Evolutionary conservation across 2,113 vertebrate genomes (phyloP).

Genomic region (Phyllostomus discolor): DNA sequence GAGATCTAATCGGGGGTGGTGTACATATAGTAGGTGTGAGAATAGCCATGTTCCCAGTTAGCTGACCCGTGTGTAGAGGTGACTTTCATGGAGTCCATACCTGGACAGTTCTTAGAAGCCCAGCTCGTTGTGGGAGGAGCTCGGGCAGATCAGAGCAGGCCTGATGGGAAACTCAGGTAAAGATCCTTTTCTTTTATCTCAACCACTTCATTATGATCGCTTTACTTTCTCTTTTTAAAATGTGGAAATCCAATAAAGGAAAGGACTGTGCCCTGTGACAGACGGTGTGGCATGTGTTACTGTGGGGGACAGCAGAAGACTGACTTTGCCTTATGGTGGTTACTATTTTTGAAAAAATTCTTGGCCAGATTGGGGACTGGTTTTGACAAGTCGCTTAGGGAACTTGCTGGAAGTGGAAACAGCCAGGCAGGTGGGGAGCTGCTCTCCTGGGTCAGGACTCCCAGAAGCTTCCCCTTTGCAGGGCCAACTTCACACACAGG

Average conservation of each 20-base stretch:
- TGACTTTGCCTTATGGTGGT: background rate
- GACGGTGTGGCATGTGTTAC: slow-evolving; percentile 48
- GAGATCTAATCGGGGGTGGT: background rate
- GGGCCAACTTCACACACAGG: background rate
- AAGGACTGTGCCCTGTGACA: slow-evolving; percentile 22
- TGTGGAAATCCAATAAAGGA: slow-evolving; percentile 51
- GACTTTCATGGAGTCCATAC: background rate
- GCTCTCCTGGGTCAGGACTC: background rate
- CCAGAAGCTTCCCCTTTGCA: background rate
- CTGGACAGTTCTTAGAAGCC: background rate
- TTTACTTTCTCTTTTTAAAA: slow-evolving; percentile 53
- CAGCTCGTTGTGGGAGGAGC: slow-evolving; percentile 11
- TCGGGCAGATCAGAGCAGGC: slow-evolving; percentile 32
- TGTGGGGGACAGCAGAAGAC: background rate
- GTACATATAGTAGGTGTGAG: slow-evolving; percentile 34
- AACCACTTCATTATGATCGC: slow-evolving; percentile 59
- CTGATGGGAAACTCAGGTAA: slow-evolving; percentile 69
- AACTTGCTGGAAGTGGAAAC: background rate
- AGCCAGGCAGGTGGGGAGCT: background rate
- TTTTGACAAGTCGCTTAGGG: background rate
- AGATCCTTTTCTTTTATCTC: slow-evolving; percentile 64
- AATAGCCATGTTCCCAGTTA: slow-evolving; percentile 12
- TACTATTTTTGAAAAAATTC: background rate
- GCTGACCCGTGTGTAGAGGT: background rate
- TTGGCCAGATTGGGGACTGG: background rate